Evolutionary conservation across 2,888 invertebrate species (phyloP).

Genomic region (Philereme transversata): DNA sequence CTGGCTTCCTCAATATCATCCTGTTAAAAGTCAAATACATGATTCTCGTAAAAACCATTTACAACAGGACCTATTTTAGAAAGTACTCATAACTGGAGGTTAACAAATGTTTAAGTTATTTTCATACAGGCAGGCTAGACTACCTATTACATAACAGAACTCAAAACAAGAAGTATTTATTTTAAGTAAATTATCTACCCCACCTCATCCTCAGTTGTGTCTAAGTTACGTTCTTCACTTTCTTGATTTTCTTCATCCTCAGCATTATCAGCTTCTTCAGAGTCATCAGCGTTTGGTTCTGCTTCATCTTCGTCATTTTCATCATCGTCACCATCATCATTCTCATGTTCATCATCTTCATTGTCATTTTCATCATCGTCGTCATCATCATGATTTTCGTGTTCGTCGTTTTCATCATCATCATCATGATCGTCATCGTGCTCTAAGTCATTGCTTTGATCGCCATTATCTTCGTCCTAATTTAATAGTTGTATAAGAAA

Average conservation of each 20-base stretch:
- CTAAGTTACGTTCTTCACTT: constrained; percentile 47
- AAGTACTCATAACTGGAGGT: constrained; percentile 1
- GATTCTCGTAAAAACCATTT: not conserved
- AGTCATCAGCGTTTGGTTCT: constrained; percentile 41
- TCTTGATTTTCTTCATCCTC: constrained; percentile 52
- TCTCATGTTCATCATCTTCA: constrained; percentile 51
- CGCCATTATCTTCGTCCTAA: constrained; percentile 53
- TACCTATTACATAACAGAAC: not conserved
- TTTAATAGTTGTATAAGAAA: constrained; percentile 35
- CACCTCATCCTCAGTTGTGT: constrained; percentile 48
- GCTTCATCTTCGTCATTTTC: constrained; percentile 53
- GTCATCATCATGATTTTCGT: constrained; percentile 10
- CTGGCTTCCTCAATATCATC: constrained; percentile 40
- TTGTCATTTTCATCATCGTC: constrained; percentile 43
- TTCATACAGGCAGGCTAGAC: not conserved
- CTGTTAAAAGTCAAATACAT: constrained; percentile 38
- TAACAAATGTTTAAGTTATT: too few relatives aligned
- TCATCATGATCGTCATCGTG: constrained; percentile 52
- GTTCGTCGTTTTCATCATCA: constrained; percentile 19
- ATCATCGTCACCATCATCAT: constrained; percentile 45
- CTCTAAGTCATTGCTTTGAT: constrained; percentile 45
- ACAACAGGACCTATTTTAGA: not conserved
- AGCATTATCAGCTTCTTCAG: constrained; percentile 37
- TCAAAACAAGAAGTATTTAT: not conserved
- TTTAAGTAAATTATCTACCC: constrained; percentile 23